A percentile compares a stretch with the other conserved stretches of the same genome.
Conservation (phyloP, 1,140 invertebrate genomes). For the Drosophila simulans region DNA sequence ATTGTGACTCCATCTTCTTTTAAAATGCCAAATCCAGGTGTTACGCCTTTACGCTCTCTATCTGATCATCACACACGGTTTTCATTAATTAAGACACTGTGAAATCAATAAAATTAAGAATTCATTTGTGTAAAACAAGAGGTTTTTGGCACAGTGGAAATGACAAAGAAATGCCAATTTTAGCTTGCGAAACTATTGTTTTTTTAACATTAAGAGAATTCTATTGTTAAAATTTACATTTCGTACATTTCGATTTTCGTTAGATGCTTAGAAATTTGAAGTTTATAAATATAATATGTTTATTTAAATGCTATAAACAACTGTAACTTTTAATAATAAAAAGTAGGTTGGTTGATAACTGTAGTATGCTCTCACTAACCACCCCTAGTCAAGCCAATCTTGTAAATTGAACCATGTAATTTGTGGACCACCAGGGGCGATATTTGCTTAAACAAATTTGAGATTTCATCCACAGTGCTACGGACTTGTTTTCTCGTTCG, state of each 20-base stretch:
- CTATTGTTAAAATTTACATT: neutral
- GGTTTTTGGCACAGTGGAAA: constrained; percentile 23
- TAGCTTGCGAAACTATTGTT: neutral
- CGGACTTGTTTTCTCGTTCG: constrained; percentile 18
- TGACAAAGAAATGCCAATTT: neutral
- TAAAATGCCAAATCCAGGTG: constrained; percentile 19
- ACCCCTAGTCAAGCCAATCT: constrained; percentile 4
- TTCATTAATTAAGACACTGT: constrained; percentile 62
- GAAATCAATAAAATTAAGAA: constrained; percentile 40
- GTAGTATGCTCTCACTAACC: constrained; percentile 14
- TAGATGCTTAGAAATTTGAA: neutral
- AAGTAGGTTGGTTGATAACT: neutral
- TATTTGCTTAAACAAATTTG: constrained; percentile 39
- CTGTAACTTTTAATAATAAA: neutral
- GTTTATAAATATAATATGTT: neutral
- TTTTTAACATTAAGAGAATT: neutral
- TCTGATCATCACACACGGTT: constrained; percentile 20
- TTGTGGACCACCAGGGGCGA: constrained; percentile 25
- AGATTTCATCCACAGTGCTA: constrained; percentile 41
- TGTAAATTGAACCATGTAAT: constrained; percentile 24
- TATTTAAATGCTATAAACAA: neutral
- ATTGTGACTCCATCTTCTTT: constrained; percentile 9
- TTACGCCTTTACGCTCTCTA: constrained; percentile 41
- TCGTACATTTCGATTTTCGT: neutral
- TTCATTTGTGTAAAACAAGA: constrained; percentile 18